Base-by-base conservation (phyloP, 2,888 invertebrate genomes). In the Axea sp. region DNA sequence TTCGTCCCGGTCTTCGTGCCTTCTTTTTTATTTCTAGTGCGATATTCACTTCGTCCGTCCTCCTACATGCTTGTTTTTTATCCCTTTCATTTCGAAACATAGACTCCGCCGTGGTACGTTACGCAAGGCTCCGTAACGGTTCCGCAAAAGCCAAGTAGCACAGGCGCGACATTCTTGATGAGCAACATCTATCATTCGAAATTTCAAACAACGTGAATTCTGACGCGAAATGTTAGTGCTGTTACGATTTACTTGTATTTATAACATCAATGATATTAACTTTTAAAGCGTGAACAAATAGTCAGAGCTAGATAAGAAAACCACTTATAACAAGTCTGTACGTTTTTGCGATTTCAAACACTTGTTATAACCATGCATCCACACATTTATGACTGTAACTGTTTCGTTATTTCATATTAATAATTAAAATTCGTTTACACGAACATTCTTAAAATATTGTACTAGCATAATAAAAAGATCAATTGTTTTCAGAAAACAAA, bases 41-140 rank as follows among this genome's bases (percentile, higher is more conserved):
- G 45, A 43, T 53, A 55, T 64, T 75, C 68, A 59, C 49, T 49
- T 73, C 72, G 47, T 43, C 53, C 68, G 43, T 60, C 60, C 73
- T 35, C 53, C 67, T 47, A 72, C 64, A 37, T 59, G 26, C 17
- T 53, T 15, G 2, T 22, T 41, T 22, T 30, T 57, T 37, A 39
- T 64, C 41, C 51, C 28, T 33, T 41, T 53, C 43, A 24, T 41
- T 41, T 51, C 26, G 41, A 28, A 31, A 60, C 49, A 60, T 59
- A 49, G 49, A 30, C 51, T 62, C 30, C 15, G 14, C 30, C 22
- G 47, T 30, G 62, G 7, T 62, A 31, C 62, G 41, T 62, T 62
- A 62, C 62, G 62, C 62, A 49, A 49, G 41, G 22, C 51, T 51
- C 31, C 62, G 51, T 62, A 62, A 62, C 51, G 49, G 62, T 51